phyloP scores from a whole-genome alignment of 1,140 invertebrate species.

The Cecropterus lyciades region DNA sequence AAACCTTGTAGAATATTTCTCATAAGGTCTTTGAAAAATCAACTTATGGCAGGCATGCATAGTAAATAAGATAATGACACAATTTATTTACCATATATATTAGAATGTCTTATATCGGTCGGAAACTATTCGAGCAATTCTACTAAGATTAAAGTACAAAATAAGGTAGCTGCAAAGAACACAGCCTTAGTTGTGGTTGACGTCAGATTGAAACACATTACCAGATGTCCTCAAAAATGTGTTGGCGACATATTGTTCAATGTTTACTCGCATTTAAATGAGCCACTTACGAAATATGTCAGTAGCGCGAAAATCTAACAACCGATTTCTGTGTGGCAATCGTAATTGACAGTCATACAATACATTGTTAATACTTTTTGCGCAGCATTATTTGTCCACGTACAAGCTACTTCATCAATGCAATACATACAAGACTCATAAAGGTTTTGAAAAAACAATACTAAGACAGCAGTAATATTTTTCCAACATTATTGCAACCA shows the following conservation, averaged over 20 bases:
- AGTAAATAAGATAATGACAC: not conserved
- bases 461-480: slow-evolving; percentile 18
- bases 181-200: slow-evolving; percentile 17
- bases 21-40: not conserved
- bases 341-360: slow-evolving; percentile 3
- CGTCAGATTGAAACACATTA: slow-evolving; percentile 31
- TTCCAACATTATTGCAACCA: slow-evolving; percentile 34
- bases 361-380: slow-evolving; percentile 32
- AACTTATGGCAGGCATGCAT: too few species aligned
- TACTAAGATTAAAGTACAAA: not conserved
- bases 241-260: slow-evolving; percentile 50
- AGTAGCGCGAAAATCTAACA: slow-evolving; percentile 47
- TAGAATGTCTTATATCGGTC: not conserved
- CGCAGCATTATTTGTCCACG: slow-evolving; percentile 27
- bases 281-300: slow-evolving; percentile 57
- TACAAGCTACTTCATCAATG: slow-evolving; percentile 13
- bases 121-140: not conserved
- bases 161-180: slow-evolving; percentile 1
- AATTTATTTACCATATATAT: not conserved
- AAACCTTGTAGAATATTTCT: not conserved
- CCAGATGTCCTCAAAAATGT: slow-evolving; percentile 39
- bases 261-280: slow-evolving; percentile 65
- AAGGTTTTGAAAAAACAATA: slow-evolving; percentile 15
- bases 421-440: slow-evolving; percentile 15
- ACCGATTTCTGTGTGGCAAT: slow-evolving; percentile 46